Evolutionary conservation across 2,797 vertebrate genomes (phyloP).

Genomic region (Mus spretus): DNA sequence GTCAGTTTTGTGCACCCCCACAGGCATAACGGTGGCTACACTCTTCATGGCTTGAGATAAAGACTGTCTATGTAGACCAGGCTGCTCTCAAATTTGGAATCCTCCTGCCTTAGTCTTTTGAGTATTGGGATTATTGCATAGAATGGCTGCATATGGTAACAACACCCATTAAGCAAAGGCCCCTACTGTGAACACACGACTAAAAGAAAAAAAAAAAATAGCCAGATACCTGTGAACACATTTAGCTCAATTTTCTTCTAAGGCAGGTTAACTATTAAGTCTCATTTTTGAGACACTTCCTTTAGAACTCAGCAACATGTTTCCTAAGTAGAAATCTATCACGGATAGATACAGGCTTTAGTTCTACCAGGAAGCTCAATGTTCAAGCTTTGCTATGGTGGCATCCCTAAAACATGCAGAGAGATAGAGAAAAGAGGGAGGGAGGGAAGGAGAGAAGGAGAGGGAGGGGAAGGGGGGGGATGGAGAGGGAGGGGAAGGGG

Average conservation of each 20-base stretch:
- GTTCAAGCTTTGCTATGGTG: not conserved
- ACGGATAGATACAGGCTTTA: not conserved
- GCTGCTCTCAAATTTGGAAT: not conserved
- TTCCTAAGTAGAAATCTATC: not conserved
- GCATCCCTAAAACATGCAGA: not conserved
- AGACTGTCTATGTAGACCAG: not conserved
- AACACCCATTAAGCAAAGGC: not conserved
- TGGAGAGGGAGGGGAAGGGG: no score
- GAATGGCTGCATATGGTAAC: not conserved
- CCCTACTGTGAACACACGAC: not conserved
- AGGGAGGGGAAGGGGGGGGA: not conserved
- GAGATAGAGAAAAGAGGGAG: not conserved
- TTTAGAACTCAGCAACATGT: conserved; percentile 5
- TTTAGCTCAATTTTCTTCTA: not conserved
- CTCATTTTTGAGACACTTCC: not conserved
- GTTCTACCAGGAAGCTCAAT: not conserved
- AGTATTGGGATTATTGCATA: not conserved
- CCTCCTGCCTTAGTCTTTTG: not conserved
- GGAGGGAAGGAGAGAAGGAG: not conserved
- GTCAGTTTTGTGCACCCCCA: not conserved
- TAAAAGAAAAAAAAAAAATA: not conserved
- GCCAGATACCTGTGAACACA: not conserved
- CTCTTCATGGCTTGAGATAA: not conserved
- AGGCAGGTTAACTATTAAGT: not conserved
- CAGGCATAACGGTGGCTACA: not conserved